Base-by-base conservation (phyloP, 2,113 vertebrate genomes). In the Coptodon bakossiorum region DNA sequence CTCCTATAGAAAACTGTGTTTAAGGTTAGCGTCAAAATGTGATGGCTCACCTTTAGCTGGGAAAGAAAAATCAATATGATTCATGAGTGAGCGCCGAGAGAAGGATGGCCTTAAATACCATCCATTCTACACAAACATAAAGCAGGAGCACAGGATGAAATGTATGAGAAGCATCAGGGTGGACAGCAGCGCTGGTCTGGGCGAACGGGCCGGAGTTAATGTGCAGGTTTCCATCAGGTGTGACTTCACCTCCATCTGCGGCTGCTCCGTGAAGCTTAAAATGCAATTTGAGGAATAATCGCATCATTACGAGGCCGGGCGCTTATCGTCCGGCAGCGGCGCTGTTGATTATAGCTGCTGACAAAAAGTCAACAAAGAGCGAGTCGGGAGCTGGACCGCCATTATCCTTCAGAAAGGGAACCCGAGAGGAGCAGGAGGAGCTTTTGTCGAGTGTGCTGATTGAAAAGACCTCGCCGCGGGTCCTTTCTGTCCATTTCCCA, bases 361-460 rank as follows among this genome's bases (percentile, higher is more conserved):
- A 86, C 36, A 5, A 14, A 66, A 34, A 81, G 81, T 84, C 85
- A 88, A 79, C 86, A 88, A 79, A 88, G 82, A 85, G 80, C 22
- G n/a, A 82, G 40, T 82, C 12, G 71, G 76, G 66, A 81, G 73
- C 56, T 54, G 34, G 10, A 36, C 53, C 24, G 61, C 80, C 54
- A 16, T 76, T 76, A 5, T 76, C 71, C 43, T 45, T 89, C 36
- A 17, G 71, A 81, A 78, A 84, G 34, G 53, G 34, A 9, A 14
- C 12, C 27, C 17, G 38, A 7, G n/a, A 53, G 8, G 84, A 29
- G 10, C 13, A 11, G 12, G 68, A 84, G 83, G 66, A 11, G 81
- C 57, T 89, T 87, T 87, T 86, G 88, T 92, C 82, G 82, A 86
- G 80, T 71, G 61, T 54, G 31, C 56, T 92, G 92, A 94, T 93